Base-by-base conservation (phyloP, 2,888 invertebrate genomes). In the Heterodera filipjevi region DNA sequence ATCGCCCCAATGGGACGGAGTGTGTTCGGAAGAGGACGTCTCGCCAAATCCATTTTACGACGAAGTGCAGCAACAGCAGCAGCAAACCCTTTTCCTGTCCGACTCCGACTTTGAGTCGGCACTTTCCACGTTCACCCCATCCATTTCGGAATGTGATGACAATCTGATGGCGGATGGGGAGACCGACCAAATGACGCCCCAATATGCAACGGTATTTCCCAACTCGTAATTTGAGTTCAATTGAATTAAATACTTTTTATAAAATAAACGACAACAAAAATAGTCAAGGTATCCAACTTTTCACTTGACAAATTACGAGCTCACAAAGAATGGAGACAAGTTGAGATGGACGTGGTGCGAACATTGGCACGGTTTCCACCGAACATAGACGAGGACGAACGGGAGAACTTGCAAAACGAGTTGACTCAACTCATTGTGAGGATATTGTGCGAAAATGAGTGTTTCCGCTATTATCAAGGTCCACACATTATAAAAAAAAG, bases 381-480 rank as follows among this genome's bases (percentile, higher is more conserved):
- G 3, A 84, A 88, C 75, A 89, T 88, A 44, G 77, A 82, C 2
- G 86, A 89, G 59, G 80, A 82, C 10, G 84, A 87, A 74, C 73
- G 88, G 71, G 77, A 77, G 33, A 70, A 76, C 12, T 79, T 88
- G 14, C 87, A 87, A 53, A 68, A 35, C 2, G 84, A 86, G 30
- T 78, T 89, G 16, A 88, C 85, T 59, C 88, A 87, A 8, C 73
- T 89, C 19, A 88, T 89, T 78, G 86, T 89, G 8, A 80, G 84
- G 66, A 82, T 89, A 22, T 79, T 89, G 33, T 81, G 81, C 49
- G 81, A 83, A 30, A 85, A 89, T 81, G 82, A 82, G 12, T 59
- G 84, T 16, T 89, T 85, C 78, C 83, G 84, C n/a, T 89, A 89
- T 80, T 89, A 89, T 82, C 89, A 89, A 82, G 89, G 87, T 86